Evolutionary conservation across 2,797 vertebrate genomes (phyloP).

Genomic region (Gallinago nigripennis): DNA sequence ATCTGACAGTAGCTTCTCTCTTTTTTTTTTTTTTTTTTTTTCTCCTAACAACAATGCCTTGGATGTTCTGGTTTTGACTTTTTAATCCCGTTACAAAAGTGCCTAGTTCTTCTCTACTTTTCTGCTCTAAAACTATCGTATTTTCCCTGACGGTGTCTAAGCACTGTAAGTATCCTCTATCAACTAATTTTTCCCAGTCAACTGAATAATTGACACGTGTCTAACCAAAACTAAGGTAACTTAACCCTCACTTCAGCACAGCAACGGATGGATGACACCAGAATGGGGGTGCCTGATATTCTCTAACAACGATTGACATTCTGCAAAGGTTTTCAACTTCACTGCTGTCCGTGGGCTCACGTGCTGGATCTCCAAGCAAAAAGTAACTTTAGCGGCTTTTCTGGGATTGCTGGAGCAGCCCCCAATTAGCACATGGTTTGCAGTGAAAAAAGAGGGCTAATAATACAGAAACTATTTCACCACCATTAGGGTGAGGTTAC

Average conservation of each 20-base stretch:
- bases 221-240: neutral
- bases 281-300: fast-evolving
- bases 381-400: neutral
- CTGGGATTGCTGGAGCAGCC: neutral
- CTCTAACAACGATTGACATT: fast-evolving
- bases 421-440: neutral
- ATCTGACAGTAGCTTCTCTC: neutral
- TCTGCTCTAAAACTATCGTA: neutral
- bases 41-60: neutral
- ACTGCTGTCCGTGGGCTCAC: no score
- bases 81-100: neutral
- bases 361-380: neutral
- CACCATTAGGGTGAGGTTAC: neutral
- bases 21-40: no score
- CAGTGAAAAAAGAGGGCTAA: neutral
- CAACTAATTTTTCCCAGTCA: neutral
- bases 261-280: fast-evolving
- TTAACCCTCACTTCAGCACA: neutral
- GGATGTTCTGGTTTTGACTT: neutral
- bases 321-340: neutral
- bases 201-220: neutral
- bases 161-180: neutral
- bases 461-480: neutral
- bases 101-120: neutral
- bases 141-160: neutral